Percentiles rank a stretch among this genome's conserved stretches.
Conservation (phyloP, 2,888 invertebrate species). For the Metalampra italica region DNA sequence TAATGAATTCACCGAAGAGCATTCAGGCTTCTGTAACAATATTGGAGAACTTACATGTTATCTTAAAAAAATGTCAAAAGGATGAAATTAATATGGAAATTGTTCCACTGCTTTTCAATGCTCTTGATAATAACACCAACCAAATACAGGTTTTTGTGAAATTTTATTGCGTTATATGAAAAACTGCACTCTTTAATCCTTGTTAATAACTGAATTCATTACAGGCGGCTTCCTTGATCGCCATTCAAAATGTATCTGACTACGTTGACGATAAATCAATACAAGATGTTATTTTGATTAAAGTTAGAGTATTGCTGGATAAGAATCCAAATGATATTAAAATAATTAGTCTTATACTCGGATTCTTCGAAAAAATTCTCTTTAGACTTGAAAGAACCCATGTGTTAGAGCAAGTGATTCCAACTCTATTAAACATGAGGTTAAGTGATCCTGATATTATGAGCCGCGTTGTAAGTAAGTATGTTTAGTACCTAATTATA, state of each 20-base stretch:
- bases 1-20: conserved; percentile 88
- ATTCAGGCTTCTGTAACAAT: conserved; percentile 92
- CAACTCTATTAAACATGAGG: conserved; percentile 90
- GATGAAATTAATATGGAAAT: conserved; percentile 90
- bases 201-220: conserved; percentile 15
- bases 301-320: conserved; percentile 89
- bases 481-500: not conserved
- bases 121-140: conserved; percentile 92
- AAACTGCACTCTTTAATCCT: no score
- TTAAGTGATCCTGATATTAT: conserved; percentile 93
- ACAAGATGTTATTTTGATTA: conserved; percentile 87
- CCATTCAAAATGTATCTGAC: conserved; percentile 90
- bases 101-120: conserved; percentile 90
- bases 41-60: conserved; percentile 92
- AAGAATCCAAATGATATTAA: conserved; percentile 88
- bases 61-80: conserved; percentile 90
- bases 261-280: conserved; percentile 90
- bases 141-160: conserved; percentile 92
- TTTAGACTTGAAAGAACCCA: conserved; percentile 91
- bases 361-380: conserved; percentile 89
- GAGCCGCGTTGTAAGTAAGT: conserved; percentile 95
- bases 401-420: conserved; percentile 94
- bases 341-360: conserved; percentile 87
- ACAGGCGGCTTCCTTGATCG: conserved; percentile 92
- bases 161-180: not conserved